These are phyloP conservation scores for Monopis laevigella DNA, from an alignment of 2,888 invertebrate species.

Conservation along the genomic window DNA sequence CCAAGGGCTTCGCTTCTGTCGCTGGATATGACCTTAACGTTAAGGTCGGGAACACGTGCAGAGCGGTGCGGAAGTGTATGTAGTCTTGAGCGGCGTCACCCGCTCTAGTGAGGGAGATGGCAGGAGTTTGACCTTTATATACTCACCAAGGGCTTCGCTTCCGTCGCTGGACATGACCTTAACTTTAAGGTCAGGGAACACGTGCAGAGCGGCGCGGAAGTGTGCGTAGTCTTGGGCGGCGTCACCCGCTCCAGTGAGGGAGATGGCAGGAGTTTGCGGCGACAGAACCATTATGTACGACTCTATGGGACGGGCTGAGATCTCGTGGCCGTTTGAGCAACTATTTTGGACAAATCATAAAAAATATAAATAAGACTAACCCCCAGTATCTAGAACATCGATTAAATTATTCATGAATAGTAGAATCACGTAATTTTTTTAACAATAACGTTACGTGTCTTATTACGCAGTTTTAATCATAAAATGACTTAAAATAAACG, in stretches of 20 bases:
- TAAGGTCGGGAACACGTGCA: slow-evolving; percentile 87
- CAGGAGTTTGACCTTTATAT: slow-evolving; percentile 88
- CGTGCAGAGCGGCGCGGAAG: slow-evolving; percentile 85
- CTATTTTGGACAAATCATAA: too few species aligned
- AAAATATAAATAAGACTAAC: too few species aligned
- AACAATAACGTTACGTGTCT: too few species aligned
- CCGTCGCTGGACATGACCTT: slow-evolving; percentile 53
- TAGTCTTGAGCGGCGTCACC: slow-evolving; percentile 86
- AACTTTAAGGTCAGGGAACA: slow-evolving; percentile 88
- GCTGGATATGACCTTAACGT: slow-evolving; percentile 72
- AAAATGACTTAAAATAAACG: too few species aligned
- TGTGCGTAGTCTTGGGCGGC: slow-evolving; percentile 87
- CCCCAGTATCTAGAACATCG: too few species aligned
- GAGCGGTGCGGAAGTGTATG: slow-evolving; percentile 85
- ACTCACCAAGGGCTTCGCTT: not conserved
- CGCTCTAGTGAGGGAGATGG: slow-evolving; percentile 83
- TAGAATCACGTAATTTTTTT: too few species aligned
- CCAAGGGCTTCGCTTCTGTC: not conserved
- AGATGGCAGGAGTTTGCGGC: slow-evolving; percentile 85
- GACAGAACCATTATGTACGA: slow-evolving; percentile 89
- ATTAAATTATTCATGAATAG: too few species aligned
- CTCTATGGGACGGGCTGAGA: slow-evolving; percentile 80
- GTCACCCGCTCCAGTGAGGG: slow-evolving; percentile 82
- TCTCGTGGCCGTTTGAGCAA: slow-evolving; percentile 78
- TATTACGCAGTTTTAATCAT: too few species aligned